Conservation (phyloP, 1,140 invertebrate species). For the Ostrea edulis region DNA sequence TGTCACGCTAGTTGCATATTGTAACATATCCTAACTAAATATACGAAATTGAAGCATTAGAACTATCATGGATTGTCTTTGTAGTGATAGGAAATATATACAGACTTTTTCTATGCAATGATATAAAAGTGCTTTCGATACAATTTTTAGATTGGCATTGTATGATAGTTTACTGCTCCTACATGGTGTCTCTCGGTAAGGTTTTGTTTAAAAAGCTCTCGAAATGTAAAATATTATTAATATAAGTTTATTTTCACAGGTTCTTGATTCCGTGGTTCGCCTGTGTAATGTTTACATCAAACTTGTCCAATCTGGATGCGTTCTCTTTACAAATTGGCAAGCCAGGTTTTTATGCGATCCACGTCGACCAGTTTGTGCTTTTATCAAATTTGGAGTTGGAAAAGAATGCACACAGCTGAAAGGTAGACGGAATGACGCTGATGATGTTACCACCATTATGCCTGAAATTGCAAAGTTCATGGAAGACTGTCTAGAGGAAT, state of each 20-base stretch:
- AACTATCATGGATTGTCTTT: no score
- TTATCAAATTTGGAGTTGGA: constrained; percentile 63
- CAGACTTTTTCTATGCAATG: no score
- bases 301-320: constrained; percentile 65
- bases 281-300: constrained; percentile 67
- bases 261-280: constrained; percentile 69
- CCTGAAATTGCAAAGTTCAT: constrained; percentile 66
- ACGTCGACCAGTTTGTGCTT: constrained; percentile 50
- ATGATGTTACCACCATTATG: constrained; percentile 59
- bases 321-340: constrained; percentile 72
- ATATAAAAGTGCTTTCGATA: no score
- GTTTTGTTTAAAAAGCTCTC: no score
- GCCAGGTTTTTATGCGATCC: constrained; percentile 65
- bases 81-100: no score
- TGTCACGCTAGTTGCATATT: no score
- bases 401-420: constrained; percentile 49
- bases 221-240: neutral
- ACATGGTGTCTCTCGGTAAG: no score
- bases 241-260: constrained; percentile 53
- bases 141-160: no score
- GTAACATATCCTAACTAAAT: no score
- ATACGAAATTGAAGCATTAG: no score
- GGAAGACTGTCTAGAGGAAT: constrained; percentile 67
- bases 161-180: no score
- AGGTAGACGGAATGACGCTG: constrained; percentile 51